phyloP scores from a whole-genome alignment of 2,888 invertebrate genomes.

The Heliconius aoede region DNA sequence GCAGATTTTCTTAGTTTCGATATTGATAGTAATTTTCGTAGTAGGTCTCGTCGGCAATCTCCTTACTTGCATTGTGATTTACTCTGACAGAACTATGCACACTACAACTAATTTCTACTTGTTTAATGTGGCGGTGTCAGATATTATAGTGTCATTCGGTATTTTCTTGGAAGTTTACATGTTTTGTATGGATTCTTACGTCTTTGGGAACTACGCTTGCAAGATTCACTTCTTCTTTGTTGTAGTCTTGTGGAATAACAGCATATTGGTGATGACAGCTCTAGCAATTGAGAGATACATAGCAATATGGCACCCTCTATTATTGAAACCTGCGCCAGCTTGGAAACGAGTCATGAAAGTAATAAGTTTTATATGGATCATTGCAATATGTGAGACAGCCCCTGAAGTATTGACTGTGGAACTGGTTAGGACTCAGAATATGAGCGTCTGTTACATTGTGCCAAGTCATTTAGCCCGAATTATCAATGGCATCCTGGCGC shows the following conservation, averaged over 20 bases:
- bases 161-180: constrained; percentile 61
- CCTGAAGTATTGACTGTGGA: constrained; percentile 62
- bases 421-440: constrained; percentile 54
- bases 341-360: constrained; percentile 62
- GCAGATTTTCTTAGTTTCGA: constrained; percentile 47
- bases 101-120: constrained; percentile 73
- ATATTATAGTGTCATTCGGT: constrained; percentile 65
- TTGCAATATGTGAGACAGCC: constrained; percentile 59
- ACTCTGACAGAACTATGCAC: constrained; percentile 69
- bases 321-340: constrained; percentile 56
- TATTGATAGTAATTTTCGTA: constrained; percentile 56
- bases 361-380: constrained; percentile 59
- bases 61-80: constrained; percentile 72
- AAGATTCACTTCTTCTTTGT: constrained; percentile 62
- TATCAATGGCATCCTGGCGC: constrained; percentile 58
- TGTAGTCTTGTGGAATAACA: constrained; percentile 62
- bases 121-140: constrained; percentile 71
- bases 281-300: constrained; percentile 66
- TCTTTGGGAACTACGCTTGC: constrained; percentile 56
- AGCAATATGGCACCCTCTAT: constrained; percentile 63
- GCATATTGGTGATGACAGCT: constrained; percentile 64
- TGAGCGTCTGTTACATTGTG: constrained; percentile 58
- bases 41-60: constrained; percentile 65
- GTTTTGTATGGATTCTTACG: constrained; percentile 50
- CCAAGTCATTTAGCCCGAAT: constrained; percentile 58